Evolutionary conservation across 2,888 invertebrate species (phyloP), one percentile per base, ranked within the genome.

Genomic region (Callinectes sapidus): DNA sequence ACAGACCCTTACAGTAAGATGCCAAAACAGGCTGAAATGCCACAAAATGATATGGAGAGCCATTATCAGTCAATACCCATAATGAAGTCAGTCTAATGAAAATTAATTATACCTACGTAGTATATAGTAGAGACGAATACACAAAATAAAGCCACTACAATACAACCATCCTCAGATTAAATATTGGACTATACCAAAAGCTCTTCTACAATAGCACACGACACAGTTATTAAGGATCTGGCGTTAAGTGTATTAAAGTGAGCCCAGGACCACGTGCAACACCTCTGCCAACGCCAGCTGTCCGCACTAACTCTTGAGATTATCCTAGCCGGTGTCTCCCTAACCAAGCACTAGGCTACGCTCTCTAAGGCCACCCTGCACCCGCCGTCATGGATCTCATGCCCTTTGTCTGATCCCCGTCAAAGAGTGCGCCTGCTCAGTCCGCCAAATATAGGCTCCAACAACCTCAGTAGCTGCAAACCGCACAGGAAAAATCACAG

Each of bases 391-490:
- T 81, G 81, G 35, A 32, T 81, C 81, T 81, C 81, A 81, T 81
- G 61, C 85, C 89, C 92, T 89, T 89, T 86, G 89, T 85, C n/a
- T 89, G 61, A 92, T 89, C 92, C 92, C 92, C 92, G 85, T 89
- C 81, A 85, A 87, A 90, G 87, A 90, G 91, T 91, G 88, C 48
- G 89, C 88, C 92, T 77, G 87, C 89, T 71, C 90, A 66, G 88
- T 91, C 92, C 87, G 92, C 92, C 92, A 91, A 91, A 88, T 71
- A 91, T 81, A 81, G 91, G 90, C 92, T 92, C 92, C 87, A 85
- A 92, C 92, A 92, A 92, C 92, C 92, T 92, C 92, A 89, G 91
- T 92, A 92, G 92, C 92, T 92, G 92, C 92, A 92, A 92, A 92
- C 92, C 92, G 92, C 92, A 92, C 92, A 89, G 90, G 92, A 92